Evolutionary conservation across 2,888 invertebrate species (phyloP).

Genomic region (Ennomos quercinarius): DNA sequence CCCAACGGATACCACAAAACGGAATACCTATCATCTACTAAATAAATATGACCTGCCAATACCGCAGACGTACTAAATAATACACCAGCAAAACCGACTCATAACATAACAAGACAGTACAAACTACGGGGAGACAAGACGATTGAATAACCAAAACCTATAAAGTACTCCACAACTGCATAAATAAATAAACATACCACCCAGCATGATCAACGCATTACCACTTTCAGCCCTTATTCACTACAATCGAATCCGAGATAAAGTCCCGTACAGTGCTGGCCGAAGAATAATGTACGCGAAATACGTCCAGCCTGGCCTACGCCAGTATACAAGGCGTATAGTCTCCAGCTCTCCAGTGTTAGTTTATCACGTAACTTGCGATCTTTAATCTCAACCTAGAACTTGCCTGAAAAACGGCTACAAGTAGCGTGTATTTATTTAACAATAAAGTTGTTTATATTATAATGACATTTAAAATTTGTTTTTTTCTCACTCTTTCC

Average conservation of each 20-base stretch:
- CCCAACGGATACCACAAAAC: too few relatives aligned
- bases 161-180: slow-evolving; percentile 37
- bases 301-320: slow-evolving; percentile 48
- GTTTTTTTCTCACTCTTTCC: too few relatives aligned
- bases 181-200: slow-evolving; percentile 34
- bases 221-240: slow-evolving; percentile 31
- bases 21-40: too few relatives aligned
- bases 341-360: too few relatives aligned
- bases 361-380: slow-evolving; percentile 54
- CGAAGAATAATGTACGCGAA: slow-evolving; percentile 36
- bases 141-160: slow-evolving; percentile 38
- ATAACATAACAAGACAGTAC: slow-evolving; percentile 14
- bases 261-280: slow-evolving; percentile 47
- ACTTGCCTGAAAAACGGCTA: slow-evolving; percentile 40
- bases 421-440: slow-evolving; percentile 39
- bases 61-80: background rate
- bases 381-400: slow-evolving; percentile 50
- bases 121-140: slow-evolving; percentile 19
- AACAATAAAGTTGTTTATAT: slow-evolving; percentile 45
- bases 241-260: slow-evolving; percentile 36
- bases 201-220: slow-evolving; percentile 29
- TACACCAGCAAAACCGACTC: slow-evolving; percentile 2
- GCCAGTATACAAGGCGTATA: slow-evolving; percentile 52
- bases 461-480: too few relatives aligned
- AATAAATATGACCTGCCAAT: too few relatives aligned